Base-by-base conservation (phyloP, 2,888 invertebrate species). In the Aphidoletes aphidimyza region DNA sequence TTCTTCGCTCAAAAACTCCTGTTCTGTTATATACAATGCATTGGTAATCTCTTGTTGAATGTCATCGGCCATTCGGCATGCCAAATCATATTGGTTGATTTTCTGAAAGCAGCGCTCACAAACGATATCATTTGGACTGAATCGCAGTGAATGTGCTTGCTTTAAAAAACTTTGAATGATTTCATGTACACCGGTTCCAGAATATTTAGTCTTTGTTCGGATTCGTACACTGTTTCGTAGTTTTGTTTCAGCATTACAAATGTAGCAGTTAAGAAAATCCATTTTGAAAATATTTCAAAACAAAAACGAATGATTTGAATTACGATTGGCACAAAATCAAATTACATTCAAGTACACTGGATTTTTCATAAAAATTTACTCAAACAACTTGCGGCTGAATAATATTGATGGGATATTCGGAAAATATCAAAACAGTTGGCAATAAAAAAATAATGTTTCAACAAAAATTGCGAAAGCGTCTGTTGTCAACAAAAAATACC, bases 1-100 rank as follows among this genome's bases (percentile, higher is more conserved):
- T 36, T 81, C 81, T 39, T 81, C 81, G 22, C 9, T 39, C n/a
- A 39, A 37, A 39, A 37, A 39, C n/a, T 54, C 34, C 14, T 69
- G 69, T 69, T 86, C 85, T 1, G 85, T 86, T 17, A 84, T 22
- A 42, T 36, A 81, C 0, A 86, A 37, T 0, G 85, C 45, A 6
- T 85, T 83, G 9, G 83, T 59, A 17, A 86, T 78, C 47, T 86
- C 86, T 47, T 85, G 84, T 84, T 86, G 85, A 17, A 86, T 84
- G 45, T 85, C 69, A 37, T 84, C 47, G 11, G 85, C 86, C 0
- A 85, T 86, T 17, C 30, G 34, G 11, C 47, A 84, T 5, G 86
- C 86, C 19, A 86, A 85, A 84, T 86, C 86, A 84, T 86, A 86
- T 59, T 86, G 85, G 84, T 86, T 86, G 69, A 86, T 85, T 84